Conservation (phyloP, 2,797 vertebrate species). For the Eremophila alpestris region DNA sequence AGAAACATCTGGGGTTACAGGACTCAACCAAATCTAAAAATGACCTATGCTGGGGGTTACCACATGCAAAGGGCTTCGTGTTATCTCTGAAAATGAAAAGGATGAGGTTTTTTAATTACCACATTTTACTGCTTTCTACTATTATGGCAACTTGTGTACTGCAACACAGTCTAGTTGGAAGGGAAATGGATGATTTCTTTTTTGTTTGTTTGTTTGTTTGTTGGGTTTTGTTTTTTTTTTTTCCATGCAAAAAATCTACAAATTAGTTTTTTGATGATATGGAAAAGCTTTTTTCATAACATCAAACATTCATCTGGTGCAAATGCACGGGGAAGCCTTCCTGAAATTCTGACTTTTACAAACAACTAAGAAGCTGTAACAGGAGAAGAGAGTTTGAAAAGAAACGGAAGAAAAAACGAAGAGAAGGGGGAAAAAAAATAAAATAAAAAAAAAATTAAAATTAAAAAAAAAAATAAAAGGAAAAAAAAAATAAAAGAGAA, state of each 20-base stretch:
- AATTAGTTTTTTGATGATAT: constrained; percentile 85
- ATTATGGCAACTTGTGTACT: constrained; percentile 88
- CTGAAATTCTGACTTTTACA: constrained; percentile 90
- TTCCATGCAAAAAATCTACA: constrained; percentile 84
- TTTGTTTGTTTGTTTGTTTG: background rate
- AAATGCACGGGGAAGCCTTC: constrained; percentile 88
- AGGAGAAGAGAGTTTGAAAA: constrained; percentile 54
- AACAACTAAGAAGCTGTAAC: constrained; percentile 92
- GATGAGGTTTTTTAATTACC: constrained; percentile 81
- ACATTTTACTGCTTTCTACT: constrained; percentile 84
- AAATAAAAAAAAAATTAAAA: too few relatives aligned
- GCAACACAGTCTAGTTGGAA: constrained; percentile 85
- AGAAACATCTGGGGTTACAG: constrained; percentile 90
- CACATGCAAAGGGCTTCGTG: constrained; percentile 95
- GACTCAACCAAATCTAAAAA: constrained; percentile 96
- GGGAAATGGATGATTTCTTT: constrained; percentile 75
- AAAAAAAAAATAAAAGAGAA: constrained; percentile 70
- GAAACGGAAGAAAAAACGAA: constrained; percentile 66
- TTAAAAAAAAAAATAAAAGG: background rate
- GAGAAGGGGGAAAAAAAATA: background rate
- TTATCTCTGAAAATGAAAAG: constrained; percentile 88
- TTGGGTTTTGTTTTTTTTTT: constrained; percentile 38
- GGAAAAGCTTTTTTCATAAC: constrained; percentile 88
- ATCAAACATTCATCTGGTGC: constrained; percentile 89
- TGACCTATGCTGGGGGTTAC: constrained; percentile 92